phyloP scores from a whole-genome alignment of 1,140 invertebrate species.

The Cephus cinctus region DNA sequence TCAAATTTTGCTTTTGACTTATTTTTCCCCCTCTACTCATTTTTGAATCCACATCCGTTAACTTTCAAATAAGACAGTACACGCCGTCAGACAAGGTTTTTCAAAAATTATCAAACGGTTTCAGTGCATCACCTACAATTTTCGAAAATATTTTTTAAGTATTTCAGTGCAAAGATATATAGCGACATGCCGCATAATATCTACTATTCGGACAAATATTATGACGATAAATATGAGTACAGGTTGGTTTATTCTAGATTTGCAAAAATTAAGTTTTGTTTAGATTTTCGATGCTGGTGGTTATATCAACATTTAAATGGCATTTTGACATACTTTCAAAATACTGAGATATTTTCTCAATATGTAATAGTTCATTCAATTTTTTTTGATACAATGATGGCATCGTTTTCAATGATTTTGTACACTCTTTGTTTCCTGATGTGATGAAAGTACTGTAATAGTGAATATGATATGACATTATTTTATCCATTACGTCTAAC shows the following conservation, averaged over 20 bases:
- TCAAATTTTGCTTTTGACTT: too few species aligned
- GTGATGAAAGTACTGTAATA: too few species aligned
- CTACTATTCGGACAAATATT: constrained; percentile 92
- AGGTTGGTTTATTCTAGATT: constrained; percentile 60
- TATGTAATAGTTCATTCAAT: too few species aligned
- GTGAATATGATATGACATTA: too few species aligned
- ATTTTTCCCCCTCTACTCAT: constrained; percentile 17
- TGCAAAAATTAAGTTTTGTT: background rate
- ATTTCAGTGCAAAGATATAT: background rate
- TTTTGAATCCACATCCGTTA: constrained; percentile 31
- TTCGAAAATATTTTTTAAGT: background rate
- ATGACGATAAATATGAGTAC: constrained; percentile 83
- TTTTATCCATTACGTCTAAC: too few species aligned
- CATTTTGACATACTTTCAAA: too few species aligned
- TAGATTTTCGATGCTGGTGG: background rate
- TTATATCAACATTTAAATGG: too few species aligned
- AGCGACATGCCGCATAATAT: constrained; percentile 59
- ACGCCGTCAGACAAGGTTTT: constrained; percentile 18
- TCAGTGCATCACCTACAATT: background rate
- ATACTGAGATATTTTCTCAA: too few species aligned
- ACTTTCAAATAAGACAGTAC: constrained; percentile 33
- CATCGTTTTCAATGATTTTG: too few species aligned
- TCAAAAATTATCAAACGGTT: constrained; percentile 10
- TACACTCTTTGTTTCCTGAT: too few species aligned
- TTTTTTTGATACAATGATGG: too few species aligned